Percentiles rank a stretch among this genome's conserved stretches.
phyloP scores from a whole-genome alignment of 2,113 vertebrate species.

The Rhea americana region DNA sequence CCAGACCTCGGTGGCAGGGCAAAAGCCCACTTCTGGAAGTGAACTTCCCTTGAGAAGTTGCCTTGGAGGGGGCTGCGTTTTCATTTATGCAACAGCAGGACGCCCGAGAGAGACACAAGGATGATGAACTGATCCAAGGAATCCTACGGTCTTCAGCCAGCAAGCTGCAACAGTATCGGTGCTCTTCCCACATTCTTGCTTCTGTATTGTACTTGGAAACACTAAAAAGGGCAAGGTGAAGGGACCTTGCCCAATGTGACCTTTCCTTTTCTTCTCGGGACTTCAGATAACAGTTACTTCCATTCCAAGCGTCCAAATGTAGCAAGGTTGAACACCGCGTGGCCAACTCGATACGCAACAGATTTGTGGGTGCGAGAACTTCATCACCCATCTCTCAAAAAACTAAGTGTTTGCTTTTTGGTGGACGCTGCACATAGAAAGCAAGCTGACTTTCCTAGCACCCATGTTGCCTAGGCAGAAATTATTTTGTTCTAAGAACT shows the following conservation, averaged over 20 bases:
- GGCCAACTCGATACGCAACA: rapidly evolving
- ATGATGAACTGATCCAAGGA: not conserved
- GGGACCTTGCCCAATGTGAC: not conserved
- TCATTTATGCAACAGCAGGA: not conserved
- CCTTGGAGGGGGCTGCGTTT: not conserved
- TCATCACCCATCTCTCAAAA: not conserved
- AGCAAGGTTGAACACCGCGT: not conserved
- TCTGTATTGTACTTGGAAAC: not conserved
- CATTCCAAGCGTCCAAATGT: not conserved
- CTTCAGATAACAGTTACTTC: not conserved
- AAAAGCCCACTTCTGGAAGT: not conserved
- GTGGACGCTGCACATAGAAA: not conserved
- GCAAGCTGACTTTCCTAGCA: not conserved
- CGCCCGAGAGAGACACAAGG: rapidly evolving
- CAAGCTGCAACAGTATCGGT: not conserved
- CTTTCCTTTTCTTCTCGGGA: not conserved
- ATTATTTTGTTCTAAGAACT: not conserved
- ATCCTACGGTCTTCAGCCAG: not conserved
- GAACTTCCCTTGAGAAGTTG: not conserved
- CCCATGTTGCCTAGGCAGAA: not conserved
- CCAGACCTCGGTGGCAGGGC: not conserved
- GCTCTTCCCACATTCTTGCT: not conserved
- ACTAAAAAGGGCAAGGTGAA: not conserved
- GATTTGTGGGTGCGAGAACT: not conserved
- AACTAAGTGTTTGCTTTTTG: not conserved